A percentile compares a stretch with the other conserved stretches of the same genome.
Evolutionary conservation across 1,140 invertebrate species (phyloP).

Genomic region (honey bee (Apis mellifera)): Amel_HAv3.1 CM009932.2:6796001-6796500

Average conservation of each 20-base stretch:
- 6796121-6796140: too few species aligned
- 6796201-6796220: background rate
- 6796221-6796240: too few species aligned
- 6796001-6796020: too few species aligned
- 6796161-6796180: too few species aligned
- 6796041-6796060: background rate
- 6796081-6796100: too few species aligned
- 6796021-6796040: background rate
- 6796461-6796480: constrained; percentile 1
- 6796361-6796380: constrained; percentile 1
- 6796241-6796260: background rate
- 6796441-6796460: constrained; percentile 1
- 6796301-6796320: background rate
- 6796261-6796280: background rate
- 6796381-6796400: constrained; percentile 33
- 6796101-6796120: too few species aligned
- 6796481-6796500: background rate
- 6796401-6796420: constrained; percentile 38
- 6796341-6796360: constrained; percentile 7
- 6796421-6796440: constrained; percentile 20
- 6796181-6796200: too few species aligned
- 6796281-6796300: background rate
- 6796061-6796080: background rate
- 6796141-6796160: too few species aligned
- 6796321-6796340: background rate